A percentile compares a stretch with the other conserved stretches of the same genome.
These are phyloP conservation scores for Sicus ferrugineus DNA, from an alignment of 2,888 invertebrate species.

Conservation along the genomic window DNA sequence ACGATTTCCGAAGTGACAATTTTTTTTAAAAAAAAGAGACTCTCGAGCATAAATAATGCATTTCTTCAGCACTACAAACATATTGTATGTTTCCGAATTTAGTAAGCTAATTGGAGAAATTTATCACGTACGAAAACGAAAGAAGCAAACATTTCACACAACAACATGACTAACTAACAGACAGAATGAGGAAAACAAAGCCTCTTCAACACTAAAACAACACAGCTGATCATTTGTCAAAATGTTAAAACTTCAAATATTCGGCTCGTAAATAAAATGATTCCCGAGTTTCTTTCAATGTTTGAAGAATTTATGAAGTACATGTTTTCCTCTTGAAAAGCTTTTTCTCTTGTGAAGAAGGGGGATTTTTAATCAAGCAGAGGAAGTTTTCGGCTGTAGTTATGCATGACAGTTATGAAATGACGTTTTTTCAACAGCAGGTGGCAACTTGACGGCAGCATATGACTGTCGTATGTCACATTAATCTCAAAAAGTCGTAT, in stretches of 20 bases:
- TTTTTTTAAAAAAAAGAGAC: slow-evolving; percentile 2
- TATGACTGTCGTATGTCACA: too few relatives aligned
- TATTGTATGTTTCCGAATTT: not conserved
- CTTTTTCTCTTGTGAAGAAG: too few relatives aligned
- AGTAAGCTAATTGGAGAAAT: not conserved
- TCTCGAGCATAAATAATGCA: not conserved
- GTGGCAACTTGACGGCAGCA: too few relatives aligned
- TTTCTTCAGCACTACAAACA: not conserved
- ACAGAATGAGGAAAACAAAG: not conserved
- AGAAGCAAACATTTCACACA: not conserved
- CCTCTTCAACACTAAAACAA: not conserved
- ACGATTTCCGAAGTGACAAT: slow-evolving; percentile 29
- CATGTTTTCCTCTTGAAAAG: too few relatives aligned
- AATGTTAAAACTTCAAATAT: not conserved
- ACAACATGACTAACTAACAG: not conserved
- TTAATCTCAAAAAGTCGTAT: too few relatives aligned
- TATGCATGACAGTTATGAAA: too few relatives aligned
- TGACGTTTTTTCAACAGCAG: too few relatives aligned
- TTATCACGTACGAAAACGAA: not conserved
- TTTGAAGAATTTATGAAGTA: too few relatives aligned
- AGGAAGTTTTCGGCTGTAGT: too few relatives aligned
- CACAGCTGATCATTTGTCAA: slow-evolving; percentile 25
- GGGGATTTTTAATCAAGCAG: too few relatives aligned
- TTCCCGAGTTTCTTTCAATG: too few relatives aligned
- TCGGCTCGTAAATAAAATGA: too few relatives aligned